A percentile compares a stretch with the other conserved stretches of the same genome.
Evolutionary conservation across 53 echinoderm and acorn worm species (phyloP).

Genomic region (Luidia sarsii): DNA sequence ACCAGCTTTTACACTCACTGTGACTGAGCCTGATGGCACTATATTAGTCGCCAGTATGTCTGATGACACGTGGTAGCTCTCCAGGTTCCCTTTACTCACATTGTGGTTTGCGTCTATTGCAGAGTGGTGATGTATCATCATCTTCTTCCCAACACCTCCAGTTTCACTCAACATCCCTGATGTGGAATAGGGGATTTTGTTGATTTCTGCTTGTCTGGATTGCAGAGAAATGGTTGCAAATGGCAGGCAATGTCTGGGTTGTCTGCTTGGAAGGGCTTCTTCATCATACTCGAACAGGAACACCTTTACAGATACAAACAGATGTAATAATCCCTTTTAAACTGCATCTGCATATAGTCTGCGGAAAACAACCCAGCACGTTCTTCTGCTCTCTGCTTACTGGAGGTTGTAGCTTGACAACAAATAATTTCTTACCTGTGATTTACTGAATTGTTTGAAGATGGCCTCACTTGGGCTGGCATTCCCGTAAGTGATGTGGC

Average conservation of each 20-base stretch:
- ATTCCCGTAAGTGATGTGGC: constrained; percentile 14
- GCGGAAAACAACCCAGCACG: not conserved
- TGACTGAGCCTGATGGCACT: no score
- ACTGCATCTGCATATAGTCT: no score
- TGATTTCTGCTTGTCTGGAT: not conserved
- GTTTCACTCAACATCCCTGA: no score
- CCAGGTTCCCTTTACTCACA: no score
- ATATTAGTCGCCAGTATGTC: no score
- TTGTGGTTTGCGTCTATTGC: no score
- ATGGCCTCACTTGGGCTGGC: constrained; percentile 19
- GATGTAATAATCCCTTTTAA: no score
- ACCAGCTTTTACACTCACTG: no score
- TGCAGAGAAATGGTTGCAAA: constrained; percentile 48
- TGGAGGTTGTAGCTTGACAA: not conserved
- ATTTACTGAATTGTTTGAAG: constrained; percentile 15
- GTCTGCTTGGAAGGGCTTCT: constrained; percentile 36
- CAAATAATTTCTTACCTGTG: constrained; percentile 34
- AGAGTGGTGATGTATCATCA: no score
- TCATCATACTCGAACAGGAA: constrained; percentile 64
- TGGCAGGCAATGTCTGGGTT: constrained; percentile 64
- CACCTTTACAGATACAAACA: constrained; percentile 27
- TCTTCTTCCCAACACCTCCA: no score
- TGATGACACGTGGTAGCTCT: no score
- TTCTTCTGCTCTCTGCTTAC: not conserved
- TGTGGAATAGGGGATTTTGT: no score